Percentiles rank a stretch among this genome's conserved stretches.
Conservation (phyloP, 2,113 vertebrate species). For the Zosterops pallidus region DNA sequence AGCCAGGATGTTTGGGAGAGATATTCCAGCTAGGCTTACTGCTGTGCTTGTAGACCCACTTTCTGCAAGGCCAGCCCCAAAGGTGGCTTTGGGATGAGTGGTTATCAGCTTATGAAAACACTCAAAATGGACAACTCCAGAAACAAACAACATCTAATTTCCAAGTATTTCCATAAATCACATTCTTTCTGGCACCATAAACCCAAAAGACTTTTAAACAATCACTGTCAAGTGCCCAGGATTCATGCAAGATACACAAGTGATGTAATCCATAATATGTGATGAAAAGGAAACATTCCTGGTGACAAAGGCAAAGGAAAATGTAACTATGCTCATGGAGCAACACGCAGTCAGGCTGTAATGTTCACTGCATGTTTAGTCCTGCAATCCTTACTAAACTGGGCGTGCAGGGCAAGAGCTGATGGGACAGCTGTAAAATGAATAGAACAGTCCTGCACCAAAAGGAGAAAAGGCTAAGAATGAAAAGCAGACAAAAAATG, state of each 20-base stretch:
- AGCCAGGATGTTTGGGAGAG: background rate
- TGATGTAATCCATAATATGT: background rate
- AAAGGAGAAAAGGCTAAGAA: background rate
- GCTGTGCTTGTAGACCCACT: background rate
- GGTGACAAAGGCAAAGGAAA: background rate
- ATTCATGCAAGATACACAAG: background rate
- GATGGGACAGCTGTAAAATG: background rate
- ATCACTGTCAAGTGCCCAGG: background rate
- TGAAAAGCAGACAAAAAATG: background rate
- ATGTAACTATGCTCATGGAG: accelerated
- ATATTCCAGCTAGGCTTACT: background rate
- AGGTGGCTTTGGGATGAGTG: background rate
- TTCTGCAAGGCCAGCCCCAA: background rate
- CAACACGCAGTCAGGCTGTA: accelerated
- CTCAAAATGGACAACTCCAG: background rate
- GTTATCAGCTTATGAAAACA: background rate
- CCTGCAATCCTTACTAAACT: background rate
- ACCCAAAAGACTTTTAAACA: background rate
- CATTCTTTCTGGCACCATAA: background rate
- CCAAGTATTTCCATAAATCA: background rate
- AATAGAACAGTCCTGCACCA: background rate
- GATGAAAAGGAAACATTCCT: background rate
- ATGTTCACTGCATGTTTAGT: background rate
- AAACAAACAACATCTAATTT: background rate
- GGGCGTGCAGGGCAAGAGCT: background rate